phyloP scores from a whole-genome alignment of 2,113 vertebrate species.

The Octodon degus region DNA sequence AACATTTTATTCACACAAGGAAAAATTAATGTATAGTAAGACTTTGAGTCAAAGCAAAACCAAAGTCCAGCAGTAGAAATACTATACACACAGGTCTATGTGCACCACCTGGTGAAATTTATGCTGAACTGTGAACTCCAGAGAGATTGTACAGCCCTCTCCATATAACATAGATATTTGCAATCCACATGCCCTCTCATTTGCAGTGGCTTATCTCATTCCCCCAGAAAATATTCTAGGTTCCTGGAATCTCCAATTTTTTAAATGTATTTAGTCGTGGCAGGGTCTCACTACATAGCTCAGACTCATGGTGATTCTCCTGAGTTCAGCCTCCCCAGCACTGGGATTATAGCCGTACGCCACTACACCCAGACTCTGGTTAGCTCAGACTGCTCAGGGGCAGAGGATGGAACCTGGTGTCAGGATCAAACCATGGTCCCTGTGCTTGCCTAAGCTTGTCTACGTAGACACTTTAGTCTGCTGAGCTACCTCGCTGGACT shows the following conservation, averaged over 20 bases:
- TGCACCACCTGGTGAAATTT: not conserved
- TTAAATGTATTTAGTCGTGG: not conserved
- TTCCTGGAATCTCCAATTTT: not conserved
- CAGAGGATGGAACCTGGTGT: no score
- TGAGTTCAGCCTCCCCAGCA: no score
- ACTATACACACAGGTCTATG: not conserved
- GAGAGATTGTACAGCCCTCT: not conserved
- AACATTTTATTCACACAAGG: not conserved
- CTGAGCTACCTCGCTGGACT: no score
- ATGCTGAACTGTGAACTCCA: not conserved
- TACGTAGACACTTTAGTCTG: no score
- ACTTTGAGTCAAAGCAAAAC: not conserved
- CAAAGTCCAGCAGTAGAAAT: not conserved
- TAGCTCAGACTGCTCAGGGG: no score
- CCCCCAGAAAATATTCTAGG: not conserved
- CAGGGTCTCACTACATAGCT: no score
- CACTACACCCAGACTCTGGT: no score
- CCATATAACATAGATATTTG: not conserved
- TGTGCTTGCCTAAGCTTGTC: no score
- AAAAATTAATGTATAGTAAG: not conserved
- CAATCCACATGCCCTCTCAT: not conserved
- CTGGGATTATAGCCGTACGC: no score
- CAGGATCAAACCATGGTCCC: no score
- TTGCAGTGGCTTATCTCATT: not conserved
- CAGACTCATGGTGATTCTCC: no score